Base-by-base conservation (phyloP, 2,888 invertebrate genomes). In the Lissocephala sabroskyi region DNA sequence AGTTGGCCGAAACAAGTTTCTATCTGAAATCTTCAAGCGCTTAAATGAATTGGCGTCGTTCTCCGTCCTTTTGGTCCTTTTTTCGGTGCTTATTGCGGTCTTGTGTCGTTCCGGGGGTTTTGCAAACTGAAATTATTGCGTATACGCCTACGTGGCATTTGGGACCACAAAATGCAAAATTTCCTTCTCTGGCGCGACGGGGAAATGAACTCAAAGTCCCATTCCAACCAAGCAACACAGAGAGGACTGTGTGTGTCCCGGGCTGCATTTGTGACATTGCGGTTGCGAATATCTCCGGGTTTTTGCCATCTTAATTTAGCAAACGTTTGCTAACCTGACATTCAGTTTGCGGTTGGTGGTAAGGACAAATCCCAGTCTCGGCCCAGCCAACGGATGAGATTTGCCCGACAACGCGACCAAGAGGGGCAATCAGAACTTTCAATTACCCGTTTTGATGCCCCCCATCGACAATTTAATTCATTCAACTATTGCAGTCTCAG, bases 271-370 rank as follows among this genome's bases (percentile, higher is more conserved):
- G 35, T 48, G 48, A 51, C 49, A 30, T 26, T 19, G 52, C 43
- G 51, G 51, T 62, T 30, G 52, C 4, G 40, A 59, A 64, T n/a
- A 42, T 64, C 68, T 35, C 7, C 7, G 23, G 62, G 58, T 57
- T 64, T 70, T 64, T 23, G 4, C 7, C 64, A 55, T 52, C 60
- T 70, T 70, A 70, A 71, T 71, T 66, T 74, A 59, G 70, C 70
- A 62, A 70, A 70, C 74, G 70, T 64, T 66, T 62, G 70, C 70
- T 53, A 55, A 43, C 32, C 19, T 43, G 43, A 43, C 13, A 32
- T 35, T 16, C 9, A 9, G 11, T n/a, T 26, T 11, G 43, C 35
- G 16, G 35, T 26, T 23, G 6, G 16, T 11, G 11, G n/a, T 26
- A 32, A n/a, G n/a, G n/a, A n/a, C n/a, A n/a, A n/a, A n/a, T n/a